Percentiles rank a stretch among this genome's conserved stretches.
Conservation (phyloP, 2,113 vertebrate species). For the Malurus cyaneus region DNA sequence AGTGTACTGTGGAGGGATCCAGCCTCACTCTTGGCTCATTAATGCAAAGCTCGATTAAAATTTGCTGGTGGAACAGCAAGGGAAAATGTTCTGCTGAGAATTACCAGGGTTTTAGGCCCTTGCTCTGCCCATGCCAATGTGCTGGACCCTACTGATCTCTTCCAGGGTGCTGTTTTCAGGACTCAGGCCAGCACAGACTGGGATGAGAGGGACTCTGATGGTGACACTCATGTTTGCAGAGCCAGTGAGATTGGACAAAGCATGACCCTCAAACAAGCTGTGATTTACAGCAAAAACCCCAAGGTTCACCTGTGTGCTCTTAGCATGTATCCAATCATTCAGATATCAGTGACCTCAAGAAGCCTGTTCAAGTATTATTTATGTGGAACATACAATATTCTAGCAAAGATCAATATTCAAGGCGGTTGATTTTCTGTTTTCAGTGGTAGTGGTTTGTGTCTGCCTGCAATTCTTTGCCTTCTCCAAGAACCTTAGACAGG, state of each 20-base stretch:
- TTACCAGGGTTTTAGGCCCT: not conserved
- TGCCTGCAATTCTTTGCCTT: not conserved
- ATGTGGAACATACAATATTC: not conserved
- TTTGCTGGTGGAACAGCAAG: not conserved
- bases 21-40: not conserved
- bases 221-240: not conserved
- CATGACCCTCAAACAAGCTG: not conserved
- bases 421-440: not conserved
- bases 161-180: not conserved
- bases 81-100: not conserved
- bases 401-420: not conserved
- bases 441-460: not conserved
- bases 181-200: not conserved
- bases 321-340: not conserved
- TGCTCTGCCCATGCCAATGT: accelerated
- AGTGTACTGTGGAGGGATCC: not conserved
- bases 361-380: not conserved
- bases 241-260: not conserved
- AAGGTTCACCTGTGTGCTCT: not conserved
- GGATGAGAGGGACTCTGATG: not conserved
- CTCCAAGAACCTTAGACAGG: not conserved
- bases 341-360: accelerated
- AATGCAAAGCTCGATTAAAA: not conserved
- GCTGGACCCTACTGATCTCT: not conserved
- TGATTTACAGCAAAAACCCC: not conserved